Evolutionary conservation across 1,140 invertebrate species (phyloP), one percentile per base, ranked within the genome.

Genomic region (Leptinotarsa undecemlineata): DNA sequence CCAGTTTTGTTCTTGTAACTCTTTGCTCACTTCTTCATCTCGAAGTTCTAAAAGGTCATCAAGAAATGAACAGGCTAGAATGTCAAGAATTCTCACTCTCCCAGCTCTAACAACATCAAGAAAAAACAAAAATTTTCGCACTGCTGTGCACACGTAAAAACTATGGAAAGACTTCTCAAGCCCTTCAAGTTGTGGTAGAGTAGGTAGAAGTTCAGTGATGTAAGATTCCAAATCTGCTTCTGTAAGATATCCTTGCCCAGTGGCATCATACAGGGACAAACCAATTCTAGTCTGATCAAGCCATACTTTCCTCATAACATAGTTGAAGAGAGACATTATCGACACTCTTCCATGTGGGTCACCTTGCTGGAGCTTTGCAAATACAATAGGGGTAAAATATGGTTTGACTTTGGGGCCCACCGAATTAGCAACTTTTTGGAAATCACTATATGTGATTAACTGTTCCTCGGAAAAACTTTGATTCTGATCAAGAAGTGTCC

Each of bases 101-200:
- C 95, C 95, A 0, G 94, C 95, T 80, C 93, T 88, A 64, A 97
- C 84, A 0, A 94, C 94, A 87, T 99, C 97, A 2, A 99, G 85
- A 82, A 98, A 99, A 85, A 99, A 99, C 77, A 98, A 91, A 84
- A 99, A 98, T 82, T 98, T 98, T 76, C 96, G 89, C 0, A 96
- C 95, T 20, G 95, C 96, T 13, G 96, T 98, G 84, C 96, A 98
- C 1, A 98, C 92, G 84, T 99, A 99, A 87, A 99, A 99, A 14
- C 93, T 95, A 81, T 97, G 95, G 85, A 98, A 98, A 0, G 95
- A 96, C 68, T 95, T 94, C 84, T 98, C 95, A 47, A 99, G 85
- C 1, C 94, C 94, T 83, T 97, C 93, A 1, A 98, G 86, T 78
- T 97, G 95, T 3, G 94, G 92, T 71, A 98, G 83, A 14, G 96